Evolutionary conservation across 2,797 vertebrate genomes (phyloP).

Genomic region (Neosalanx taihuensis): DNA sequence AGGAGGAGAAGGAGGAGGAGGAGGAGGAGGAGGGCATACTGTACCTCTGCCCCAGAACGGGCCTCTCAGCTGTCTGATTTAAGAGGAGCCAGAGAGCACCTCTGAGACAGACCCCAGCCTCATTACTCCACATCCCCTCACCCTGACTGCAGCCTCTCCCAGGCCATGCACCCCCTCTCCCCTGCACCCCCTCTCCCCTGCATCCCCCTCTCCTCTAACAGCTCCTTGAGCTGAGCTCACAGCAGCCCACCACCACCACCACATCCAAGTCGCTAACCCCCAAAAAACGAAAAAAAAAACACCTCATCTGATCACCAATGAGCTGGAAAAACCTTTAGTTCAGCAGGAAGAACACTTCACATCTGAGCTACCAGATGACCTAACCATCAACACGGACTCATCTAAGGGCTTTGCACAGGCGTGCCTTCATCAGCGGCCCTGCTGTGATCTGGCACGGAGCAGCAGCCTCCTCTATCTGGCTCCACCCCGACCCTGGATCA

Average conservation of each 20-base stretch:
- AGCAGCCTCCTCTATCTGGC: slow-evolving; percentile 19
- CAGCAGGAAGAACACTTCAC: background rate
- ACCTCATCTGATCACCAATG: no score
- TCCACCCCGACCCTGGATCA: slow-evolving; percentile 5
- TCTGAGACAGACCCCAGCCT: background rate
- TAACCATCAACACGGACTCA: slow-evolving; percentile 1
- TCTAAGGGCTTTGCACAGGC: slow-evolving; percentile 12
- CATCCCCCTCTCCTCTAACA: background rate
- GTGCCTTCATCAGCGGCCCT: slow-evolving; percentile 24
- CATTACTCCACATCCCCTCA: slow-evolving; percentile 18
- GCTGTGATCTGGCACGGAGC: slow-evolving; percentile 27
- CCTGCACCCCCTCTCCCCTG: background rate
- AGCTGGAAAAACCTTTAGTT: no score
- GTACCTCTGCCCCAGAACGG: slow-evolving; percentile 20
- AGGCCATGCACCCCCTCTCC: background rate
- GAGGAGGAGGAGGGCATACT: background rate
- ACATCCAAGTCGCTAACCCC: background rate
- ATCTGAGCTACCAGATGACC: slow-evolving; percentile 6
- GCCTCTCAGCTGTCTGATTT: slow-evolving; percentile 44
- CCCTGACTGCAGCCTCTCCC: background rate
- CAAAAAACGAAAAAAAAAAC: no score
- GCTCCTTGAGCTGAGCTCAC: no score
- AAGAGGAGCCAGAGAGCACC: slow-evolving; percentile 23
- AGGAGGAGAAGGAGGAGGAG: background rate
- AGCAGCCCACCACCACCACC: background rate